Percentiles rank a stretch among this genome's conserved stretches.
These are phyloP conservation scores for Platorchestia sp. DNA, from an alignment of 1,140 invertebrate genomes.

Conservation along the genomic window DNA sequence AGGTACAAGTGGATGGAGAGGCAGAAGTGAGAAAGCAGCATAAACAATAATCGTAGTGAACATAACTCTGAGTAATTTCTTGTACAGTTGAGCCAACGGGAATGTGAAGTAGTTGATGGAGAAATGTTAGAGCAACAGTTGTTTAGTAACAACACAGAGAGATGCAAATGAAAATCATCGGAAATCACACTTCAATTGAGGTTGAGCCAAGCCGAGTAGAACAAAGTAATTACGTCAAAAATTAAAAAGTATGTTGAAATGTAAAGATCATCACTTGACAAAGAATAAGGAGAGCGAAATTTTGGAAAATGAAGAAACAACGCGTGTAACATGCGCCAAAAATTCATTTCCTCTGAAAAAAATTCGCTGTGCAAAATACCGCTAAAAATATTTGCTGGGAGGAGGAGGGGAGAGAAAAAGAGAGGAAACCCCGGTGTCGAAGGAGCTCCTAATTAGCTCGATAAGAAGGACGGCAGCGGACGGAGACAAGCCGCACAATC, in stretches of 20 bases:
- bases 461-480: slow-evolving; percentile 5
- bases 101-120: neutral
- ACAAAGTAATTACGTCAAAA: neutral
- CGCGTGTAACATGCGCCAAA: neutral
- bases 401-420: neutral
- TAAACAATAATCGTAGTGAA: neutral
- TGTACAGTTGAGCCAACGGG: neutral
- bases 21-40: neutral
- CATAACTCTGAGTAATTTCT: neutral
- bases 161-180: neutral
- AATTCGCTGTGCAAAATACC: neutral
- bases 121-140: neutral
- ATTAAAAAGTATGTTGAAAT: neutral
- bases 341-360: neutral
- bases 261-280: too few relatives aligned
- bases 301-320: too few relatives aligned
- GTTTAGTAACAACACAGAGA: neutral
- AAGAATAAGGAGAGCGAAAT: too few relatives aligned
- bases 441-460: slow-evolving; percentile 34
- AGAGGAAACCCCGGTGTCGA: neutral
- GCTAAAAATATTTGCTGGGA: neutral
- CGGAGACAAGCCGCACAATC: slow-evolving; percentile 14
- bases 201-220: neutral
- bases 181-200: neutral
- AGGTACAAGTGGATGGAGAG: neutral